phyloP scores from a whole-genome alignment of 2,888 invertebrate species.

The Leptopterna dolabrata region DNA sequence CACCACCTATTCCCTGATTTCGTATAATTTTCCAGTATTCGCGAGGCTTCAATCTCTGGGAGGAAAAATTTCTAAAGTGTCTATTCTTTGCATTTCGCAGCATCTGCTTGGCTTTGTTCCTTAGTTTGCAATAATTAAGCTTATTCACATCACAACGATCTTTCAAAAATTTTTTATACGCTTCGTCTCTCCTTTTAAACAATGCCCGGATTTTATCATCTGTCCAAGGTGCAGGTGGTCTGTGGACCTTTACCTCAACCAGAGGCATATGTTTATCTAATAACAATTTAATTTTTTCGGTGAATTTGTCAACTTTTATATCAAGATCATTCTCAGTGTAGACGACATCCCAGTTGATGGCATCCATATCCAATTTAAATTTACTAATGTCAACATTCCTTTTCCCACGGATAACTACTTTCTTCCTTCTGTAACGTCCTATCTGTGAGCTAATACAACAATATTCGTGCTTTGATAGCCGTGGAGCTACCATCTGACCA shows the following conservation, averaged over 20 bases:
- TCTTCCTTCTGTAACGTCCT: neutral
- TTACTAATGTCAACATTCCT: neutral
- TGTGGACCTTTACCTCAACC: neutral
- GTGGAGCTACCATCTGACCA: neutral
- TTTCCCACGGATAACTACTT: neutral
- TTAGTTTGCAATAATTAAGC: constrained; percentile 4
- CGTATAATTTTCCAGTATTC: constrained; percentile 2
- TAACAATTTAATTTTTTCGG: neutral
- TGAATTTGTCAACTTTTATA: neutral
- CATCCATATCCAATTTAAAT: neutral
- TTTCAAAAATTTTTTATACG: neutral
- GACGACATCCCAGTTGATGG: no score
- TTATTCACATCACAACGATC: neutral
- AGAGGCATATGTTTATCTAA: neutral
- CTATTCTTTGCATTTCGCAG: neutral
- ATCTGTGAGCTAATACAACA: neutral
- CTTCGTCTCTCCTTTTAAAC: neutral
- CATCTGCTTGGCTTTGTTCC: neutral
- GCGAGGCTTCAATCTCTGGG: neutral
- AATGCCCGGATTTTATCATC: neutral
- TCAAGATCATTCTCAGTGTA: no score
- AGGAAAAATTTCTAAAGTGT: neutral
- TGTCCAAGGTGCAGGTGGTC: neutral
- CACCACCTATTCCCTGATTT: neutral
- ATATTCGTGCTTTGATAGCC: neutral